Conservation (phyloP, 2,888 invertebrate genomes). For the Orthosia incerta region DNA sequence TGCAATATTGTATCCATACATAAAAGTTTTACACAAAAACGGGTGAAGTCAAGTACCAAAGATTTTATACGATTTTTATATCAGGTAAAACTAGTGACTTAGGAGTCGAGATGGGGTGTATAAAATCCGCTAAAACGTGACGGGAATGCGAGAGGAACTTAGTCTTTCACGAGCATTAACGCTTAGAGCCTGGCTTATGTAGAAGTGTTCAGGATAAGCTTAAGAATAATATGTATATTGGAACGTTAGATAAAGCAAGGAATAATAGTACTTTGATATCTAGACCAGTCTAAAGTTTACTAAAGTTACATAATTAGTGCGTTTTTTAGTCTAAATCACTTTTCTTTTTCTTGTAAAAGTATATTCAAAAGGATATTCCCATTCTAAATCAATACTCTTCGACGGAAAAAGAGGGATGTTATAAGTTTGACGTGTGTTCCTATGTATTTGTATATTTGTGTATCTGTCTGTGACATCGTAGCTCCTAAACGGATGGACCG, state of each 20-base stretch:
- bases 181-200: slow-evolving; percentile 35
- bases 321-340: background rate
- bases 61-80: slow-evolving; percentile 48
- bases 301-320: background rate
- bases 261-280: background rate
- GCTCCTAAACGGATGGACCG: too few species aligned
- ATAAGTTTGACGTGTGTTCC: too few species aligned
- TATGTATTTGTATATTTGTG: too few species aligned
- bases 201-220: slow-evolving; percentile 19
- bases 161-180: slow-evolving; percentile 38
- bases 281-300: background rate
- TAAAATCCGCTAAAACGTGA: slow-evolving; percentile 60
- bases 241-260: background rate
- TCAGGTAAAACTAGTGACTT: slow-evolving; percentile 51
- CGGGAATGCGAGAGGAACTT: slow-evolving; percentile 33
- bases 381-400: too few species aligned
- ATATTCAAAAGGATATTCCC: too few species aligned
- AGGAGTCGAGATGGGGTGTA: slow-evolving; percentile 56
- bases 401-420: too few species aligned
- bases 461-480: too few species aligned
- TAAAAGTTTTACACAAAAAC: slow-evolving; percentile 9
- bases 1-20: background rate
- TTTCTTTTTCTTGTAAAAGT: background rate
- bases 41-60: background rate
- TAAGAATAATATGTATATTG: slow-evolving; percentile 15